phyloP scores from a whole-genome alignment of 2,888 invertebrate genomes.

The Helobdella robusta region DNA sequence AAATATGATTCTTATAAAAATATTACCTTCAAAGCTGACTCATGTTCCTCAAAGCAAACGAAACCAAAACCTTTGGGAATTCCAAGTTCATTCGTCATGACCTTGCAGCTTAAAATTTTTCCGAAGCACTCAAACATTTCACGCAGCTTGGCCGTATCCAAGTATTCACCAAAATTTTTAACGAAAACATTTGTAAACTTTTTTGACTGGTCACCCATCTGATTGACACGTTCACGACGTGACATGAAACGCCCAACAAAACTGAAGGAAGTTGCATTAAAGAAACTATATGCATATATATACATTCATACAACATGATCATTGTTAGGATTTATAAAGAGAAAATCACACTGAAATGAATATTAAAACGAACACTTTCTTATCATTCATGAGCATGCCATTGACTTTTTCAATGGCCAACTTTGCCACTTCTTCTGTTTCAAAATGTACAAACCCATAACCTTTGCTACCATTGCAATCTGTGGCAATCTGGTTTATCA shows the following conservation, averaged over 20 bases:
- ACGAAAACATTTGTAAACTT: slow-evolving; percentile 94
- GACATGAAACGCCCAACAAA: slow-evolving; percentile 87
- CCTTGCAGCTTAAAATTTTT: slow-evolving; percentile 49
- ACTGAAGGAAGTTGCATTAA: slow-evolving; percentile 34
- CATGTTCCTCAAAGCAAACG: slow-evolving; percentile 93
- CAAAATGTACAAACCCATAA: slow-evolving; percentile 97
- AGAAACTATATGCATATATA: not conserved
- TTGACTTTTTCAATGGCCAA: slow-evolving; percentile 97
- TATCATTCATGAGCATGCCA: slow-evolving; percentile 93
- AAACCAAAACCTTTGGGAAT: slow-evolving; percentile 84
- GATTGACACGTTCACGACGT: slow-evolving; percentile 93
- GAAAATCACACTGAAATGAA: not conserved
- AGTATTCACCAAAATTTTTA: slow-evolving; percentile 93
- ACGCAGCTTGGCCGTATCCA: slow-evolving; percentile 76
- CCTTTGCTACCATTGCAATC: slow-evolving; percentile 93
- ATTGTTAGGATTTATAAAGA: too few species aligned
- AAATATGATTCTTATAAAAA: not conserved
- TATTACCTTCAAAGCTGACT: slow-evolving; percentile 73
- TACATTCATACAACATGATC: not conserved
- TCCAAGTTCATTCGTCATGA: slow-evolving; percentile 64
- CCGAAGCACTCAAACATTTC: slow-evolving; percentile 89
- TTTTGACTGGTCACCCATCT: slow-evolving; percentile 90
- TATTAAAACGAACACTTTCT: slow-evolving; percentile 71
- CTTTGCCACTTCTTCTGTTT: slow-evolving; percentile 93
- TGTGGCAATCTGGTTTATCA: slow-evolving; percentile 66